Evolutionary conservation across 1,140 invertebrate species (phyloP), one percentile per base, ranked within the genome.

Genomic region (Bemisia tabaci): DNA sequence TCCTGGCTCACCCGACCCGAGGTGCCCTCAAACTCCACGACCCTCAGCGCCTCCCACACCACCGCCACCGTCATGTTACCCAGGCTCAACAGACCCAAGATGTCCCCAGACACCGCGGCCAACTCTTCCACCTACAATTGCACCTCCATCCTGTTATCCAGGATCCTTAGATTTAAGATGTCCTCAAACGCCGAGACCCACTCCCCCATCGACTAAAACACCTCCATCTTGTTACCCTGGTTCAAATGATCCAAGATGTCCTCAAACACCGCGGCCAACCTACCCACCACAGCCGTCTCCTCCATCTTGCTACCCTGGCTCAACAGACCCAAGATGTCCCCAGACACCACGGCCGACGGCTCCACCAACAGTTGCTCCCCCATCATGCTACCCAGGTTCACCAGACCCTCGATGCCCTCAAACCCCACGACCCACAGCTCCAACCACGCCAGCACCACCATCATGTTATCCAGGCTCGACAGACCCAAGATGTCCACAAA

Each of bases 241-340:
- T 22, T 74, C 71, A 1, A 74, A 69, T 1, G 77, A 80, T 65
- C 74, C 75, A 2, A 68, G 74, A 62, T 78, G 77, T 68, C 71
- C 73, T 62, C 69, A 62, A 66, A 68, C 63, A 59, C 68, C 74
- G 60, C 71, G 73, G 1, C 71, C 72, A 33, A 75, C 69, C 73
- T 72, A 65, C 74, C 74, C 33, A 75, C 74, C 73, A 1, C 70
- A 67, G 58, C 71, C 72, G 22, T 68, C 74, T 0, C 73, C 71
- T 62, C 71, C 68, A 22, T 2, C 23, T 0, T 72, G 71, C 27
- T 72, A 65, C 65, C 75, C 75, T 21, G 77, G 77, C 2, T 75
- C 70, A 1, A 70, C 23, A 24, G 76, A 78, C 26, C 75, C 79
- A 1, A 69, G 77, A 26, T 78, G 77, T 68, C 78, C 78, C 0